Base-by-base conservation (phyloP, 2,888 invertebrate species). In the Alsophila aescularia region DNA sequence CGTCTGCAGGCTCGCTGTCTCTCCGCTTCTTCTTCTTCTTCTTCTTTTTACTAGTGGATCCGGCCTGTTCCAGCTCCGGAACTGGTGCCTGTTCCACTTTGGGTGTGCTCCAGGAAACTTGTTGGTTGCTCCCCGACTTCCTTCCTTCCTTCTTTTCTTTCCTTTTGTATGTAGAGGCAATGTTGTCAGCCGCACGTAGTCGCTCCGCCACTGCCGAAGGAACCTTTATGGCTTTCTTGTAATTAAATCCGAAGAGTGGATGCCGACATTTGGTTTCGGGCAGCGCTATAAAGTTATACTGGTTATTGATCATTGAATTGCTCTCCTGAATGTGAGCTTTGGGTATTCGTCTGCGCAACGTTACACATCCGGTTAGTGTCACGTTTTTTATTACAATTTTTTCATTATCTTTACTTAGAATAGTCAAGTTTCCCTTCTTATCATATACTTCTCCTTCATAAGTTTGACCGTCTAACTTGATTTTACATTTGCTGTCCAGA, bases 191-290 rank as follows among this genome's bases (percentile, higher is more conserved):
- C n/a, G n/a, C n/a, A n/a, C n/a, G n/a, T 36, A 85, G 69, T 1
- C 81, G 70, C 52, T 75, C 70, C 10, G 67, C 66, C 35, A 83
- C 65, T n/a, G 65, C 53, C 27, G 68, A 31, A 5, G 83, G 76
- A 42, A 87, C 52, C 66, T 83, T 83, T 3, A 85, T 72, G 7
- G 78, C 75, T 55, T 76, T 81, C 58, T 83, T 84, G 63, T 85
- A 90, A 63, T 86, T 64, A 0, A 73, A 60, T 1, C 89, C 89
- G 67, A 90, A 87, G 1, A 90, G 72, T 5, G 89, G 90, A 68
- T 90, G 90, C 0, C 89, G 79, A 53, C 77, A 79, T 67, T 88
- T 88, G 7, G 85, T 88, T 31, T 84, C 83, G 1, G 89, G 89
- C 34, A 89, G 62, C 10, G 85, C 83, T 60, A 86, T 84, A 52